A percentile compares a stretch with the other conserved stretches of the same genome.
These are phyloP conservation scores for Batillaria attramentaria DNA, from an alignment of 1,140 invertebrate species.

Conservation along the genomic window DNA sequence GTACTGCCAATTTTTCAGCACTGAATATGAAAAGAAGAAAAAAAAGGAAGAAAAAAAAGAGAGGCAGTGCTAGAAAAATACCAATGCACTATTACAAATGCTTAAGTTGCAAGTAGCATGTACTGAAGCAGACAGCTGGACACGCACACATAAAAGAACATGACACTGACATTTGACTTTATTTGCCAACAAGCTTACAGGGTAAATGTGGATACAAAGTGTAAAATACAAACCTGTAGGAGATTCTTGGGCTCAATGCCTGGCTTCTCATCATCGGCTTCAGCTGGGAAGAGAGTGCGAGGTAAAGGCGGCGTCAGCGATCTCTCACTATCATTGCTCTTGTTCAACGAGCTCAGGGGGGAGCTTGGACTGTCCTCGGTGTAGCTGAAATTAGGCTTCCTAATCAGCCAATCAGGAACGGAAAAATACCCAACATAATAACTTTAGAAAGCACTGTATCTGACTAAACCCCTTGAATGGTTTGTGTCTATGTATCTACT, in stretches of 20 bases:
- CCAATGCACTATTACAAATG: too few species aligned
- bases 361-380: not conserved
- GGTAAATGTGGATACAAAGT: too few species aligned
- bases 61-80: too few species aligned
- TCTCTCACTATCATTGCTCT: conserved; percentile 9
- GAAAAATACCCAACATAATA: not conserved
- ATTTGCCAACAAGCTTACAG: too few species aligned
- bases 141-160: too few species aligned
- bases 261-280: not conserved
- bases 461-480: not conserved
- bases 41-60: too few species aligned
- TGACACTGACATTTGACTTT: too few species aligned
- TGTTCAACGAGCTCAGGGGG: not conserved
- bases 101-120: too few species aligned
- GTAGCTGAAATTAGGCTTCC: conserved; percentile 12
- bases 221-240: not conserved
- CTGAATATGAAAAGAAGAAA: too few species aligned
- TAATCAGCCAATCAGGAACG: not conserved
- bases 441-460: not conserved
- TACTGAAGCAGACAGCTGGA: too few species aligned
- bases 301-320: not conserved
- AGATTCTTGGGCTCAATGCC: conserved; percentile 14
- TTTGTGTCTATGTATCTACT: too few species aligned
- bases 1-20: too few species aligned
- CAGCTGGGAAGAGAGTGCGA: not conserved